Evolutionary conservation across 2,113 vertebrate genomes (phyloP).

Genomic region (Beaufortia kweichowensis): DNA sequence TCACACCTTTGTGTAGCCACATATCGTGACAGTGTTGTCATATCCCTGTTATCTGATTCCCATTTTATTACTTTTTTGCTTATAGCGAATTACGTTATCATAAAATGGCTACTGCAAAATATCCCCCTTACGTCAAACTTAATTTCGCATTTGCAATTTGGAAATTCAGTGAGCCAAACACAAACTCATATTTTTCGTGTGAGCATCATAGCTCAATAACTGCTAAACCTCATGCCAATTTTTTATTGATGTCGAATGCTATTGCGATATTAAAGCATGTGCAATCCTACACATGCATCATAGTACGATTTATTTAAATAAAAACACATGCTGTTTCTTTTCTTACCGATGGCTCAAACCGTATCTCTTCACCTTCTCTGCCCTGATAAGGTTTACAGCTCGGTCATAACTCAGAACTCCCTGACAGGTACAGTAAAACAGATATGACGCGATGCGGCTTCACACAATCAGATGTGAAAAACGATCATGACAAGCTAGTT

Average conservation of each 20-base stretch:
- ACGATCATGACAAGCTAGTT: constrained; percentile 13
- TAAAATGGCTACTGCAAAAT: constrained; percentile 65
- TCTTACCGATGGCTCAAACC: constrained; percentile 59
- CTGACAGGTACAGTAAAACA: constrained; percentile 22
- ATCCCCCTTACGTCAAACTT: constrained; percentile 39
- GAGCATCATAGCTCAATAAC: neutral
- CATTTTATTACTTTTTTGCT: constrained; percentile 55
- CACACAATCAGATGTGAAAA: constrained; percentile 22
- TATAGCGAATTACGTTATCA: constrained; percentile 68
- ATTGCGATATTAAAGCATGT: constrained; percentile 66
- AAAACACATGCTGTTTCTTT: constrained; percentile 66
- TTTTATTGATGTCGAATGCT: constrained; percentile 71
- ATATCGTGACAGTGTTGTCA: constrained; percentile 45
- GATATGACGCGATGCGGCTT: constrained; percentile 5
- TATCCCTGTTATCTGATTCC: constrained; percentile 59
- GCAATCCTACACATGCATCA: constrained; percentile 65
- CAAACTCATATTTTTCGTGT: no score
- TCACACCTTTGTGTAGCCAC: constrained; percentile 37
- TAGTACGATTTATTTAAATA: constrained; percentile 75
- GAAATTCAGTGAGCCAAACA: no score
- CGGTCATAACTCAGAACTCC: constrained; percentile 3
- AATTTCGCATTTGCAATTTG: neutral
- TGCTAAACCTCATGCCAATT: constrained; percentile 40
- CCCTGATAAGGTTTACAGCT: constrained; percentile 11
- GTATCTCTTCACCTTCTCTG: constrained; percentile 39